A percentile compares a stretch with the other conserved stretches of the same genome.
Evolutionary conservation across 2,888 invertebrate genomes (phyloP).

Genomic region (Noctua comes): DNA sequence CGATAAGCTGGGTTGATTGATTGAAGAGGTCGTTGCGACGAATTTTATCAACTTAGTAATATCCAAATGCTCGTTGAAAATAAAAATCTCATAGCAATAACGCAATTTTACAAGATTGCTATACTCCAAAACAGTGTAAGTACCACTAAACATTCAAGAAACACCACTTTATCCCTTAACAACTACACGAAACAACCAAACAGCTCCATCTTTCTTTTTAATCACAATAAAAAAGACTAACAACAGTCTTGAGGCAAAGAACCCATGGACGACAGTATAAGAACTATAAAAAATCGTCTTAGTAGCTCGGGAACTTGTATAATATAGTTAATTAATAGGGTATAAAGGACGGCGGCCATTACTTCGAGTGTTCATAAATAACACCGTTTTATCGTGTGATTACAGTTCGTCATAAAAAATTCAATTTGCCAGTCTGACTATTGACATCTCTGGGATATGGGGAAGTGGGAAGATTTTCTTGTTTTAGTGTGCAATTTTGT

Average conservation of each 20-base stretch:
- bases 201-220: constrained; percentile 44
- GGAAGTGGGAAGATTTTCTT: constrained; percentile 11
- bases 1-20: too few species aligned
- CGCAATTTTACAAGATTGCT: constrained; percentile 34
- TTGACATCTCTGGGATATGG: constrained; percentile 53
- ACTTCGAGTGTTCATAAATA: constrained; percentile 72
- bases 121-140: background rate
- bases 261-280: constrained; percentile 20
- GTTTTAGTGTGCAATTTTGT: background rate
- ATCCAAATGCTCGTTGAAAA: background rate
- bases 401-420: constrained; percentile 75
- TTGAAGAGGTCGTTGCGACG: too few species aligned
- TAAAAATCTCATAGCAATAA: constrained; percentile 43
- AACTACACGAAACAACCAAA: constrained; percentile 30
- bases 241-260: constrained; percentile 12
- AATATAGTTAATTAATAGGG: constrained; percentile 63
- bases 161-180: background rate
- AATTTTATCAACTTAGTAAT: background rate
- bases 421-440: constrained; percentile 69
- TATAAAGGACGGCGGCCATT: constrained; percentile 62
- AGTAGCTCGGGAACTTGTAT: constrained; percentile 29
- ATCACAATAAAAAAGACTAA: constrained; percentile 53
- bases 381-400: constrained; percentile 74
- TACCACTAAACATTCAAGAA: background rate
- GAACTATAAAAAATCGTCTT: constrained; percentile 51